Percentiles rank a stretch among this genome's conserved stretches.
Evolutionary conservation across 2,797 vertebrate species (phyloP).

Genomic region (Sebastes alutus): DNA sequence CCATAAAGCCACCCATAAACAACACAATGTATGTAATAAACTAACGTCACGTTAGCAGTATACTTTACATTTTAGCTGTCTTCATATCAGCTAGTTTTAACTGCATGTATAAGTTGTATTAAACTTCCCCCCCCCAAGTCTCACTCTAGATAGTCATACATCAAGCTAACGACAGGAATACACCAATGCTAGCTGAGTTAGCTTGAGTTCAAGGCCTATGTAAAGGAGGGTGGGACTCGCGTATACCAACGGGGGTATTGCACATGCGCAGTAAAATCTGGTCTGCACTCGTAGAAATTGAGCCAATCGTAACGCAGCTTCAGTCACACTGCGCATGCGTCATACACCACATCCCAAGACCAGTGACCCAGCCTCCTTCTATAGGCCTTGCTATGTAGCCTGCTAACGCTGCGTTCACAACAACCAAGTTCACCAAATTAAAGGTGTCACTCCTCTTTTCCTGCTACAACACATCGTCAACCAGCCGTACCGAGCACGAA

Average conservation of each 20-base stretch:
- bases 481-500: neutral
- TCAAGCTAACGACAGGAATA: neutral
- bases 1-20: neutral
- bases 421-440: conserved; percentile 33
- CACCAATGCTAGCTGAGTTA: conserved; percentile 29
- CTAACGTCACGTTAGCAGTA: rapidly evolving
- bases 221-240: no score
- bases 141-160: conserved; percentile 9
- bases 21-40: neutral
- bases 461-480: neutral
- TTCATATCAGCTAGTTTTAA: neutral
- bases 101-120: neutral
- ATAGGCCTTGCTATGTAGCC: conserved; percentile 11
- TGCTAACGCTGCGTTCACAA: conserved; percentile 45
- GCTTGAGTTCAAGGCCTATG: conserved; percentile 9
- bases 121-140: neutral
- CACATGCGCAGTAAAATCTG: no score
- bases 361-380: no score
- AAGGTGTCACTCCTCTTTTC: neutral
- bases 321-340: no score
- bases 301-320: no score
- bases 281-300: no score
- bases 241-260: no score
- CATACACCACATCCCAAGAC: no score
- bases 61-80: rapidly evolving